Percentiles rank a stretch among this genome's conserved stretches.
These are phyloP conservation scores for Tipula vernalis DNA, from an alignment of 2,888 invertebrate genomes.

Conservation along the genomic window DNA sequence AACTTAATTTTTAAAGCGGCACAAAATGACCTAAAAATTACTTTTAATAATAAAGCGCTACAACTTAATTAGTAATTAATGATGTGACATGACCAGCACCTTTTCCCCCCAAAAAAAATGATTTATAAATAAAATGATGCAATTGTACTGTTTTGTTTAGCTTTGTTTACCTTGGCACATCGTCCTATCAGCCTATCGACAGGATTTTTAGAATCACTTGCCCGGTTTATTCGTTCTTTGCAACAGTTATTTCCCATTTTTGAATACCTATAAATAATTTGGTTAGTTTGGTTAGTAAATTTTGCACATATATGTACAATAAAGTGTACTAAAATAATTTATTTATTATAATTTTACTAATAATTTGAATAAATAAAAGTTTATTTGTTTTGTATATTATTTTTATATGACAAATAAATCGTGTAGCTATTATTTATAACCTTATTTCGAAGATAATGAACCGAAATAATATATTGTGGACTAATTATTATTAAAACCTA, in stretches of 20 bases:
- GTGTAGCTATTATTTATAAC: not conserved
- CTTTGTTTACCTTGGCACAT: constrained; percentile 17
- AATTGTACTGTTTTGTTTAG: not conserved
- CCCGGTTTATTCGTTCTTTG: constrained; percentile 16
- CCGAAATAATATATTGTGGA: not conserved
- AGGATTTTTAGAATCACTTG: constrained; percentile 17
- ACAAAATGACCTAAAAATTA: too few species aligned
- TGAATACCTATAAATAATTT: constrained; percentile 13
- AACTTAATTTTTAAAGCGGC: not conserved
- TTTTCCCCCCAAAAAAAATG: not conserved
- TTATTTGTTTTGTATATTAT: not conserved
- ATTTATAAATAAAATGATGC: not conserved
- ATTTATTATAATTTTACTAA: constrained; percentile 10
- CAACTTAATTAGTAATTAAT: not conserved
- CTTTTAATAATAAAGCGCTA: too few species aligned
- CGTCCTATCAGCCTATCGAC: constrained; percentile 19
- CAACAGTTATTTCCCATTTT: constrained; percentile 19
- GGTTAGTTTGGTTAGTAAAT: not conserved
- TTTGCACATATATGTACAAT: not conserved
- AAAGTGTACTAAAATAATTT: constrained; percentile 10
- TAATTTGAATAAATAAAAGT: constrained; percentile 10
- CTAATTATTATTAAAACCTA: not conserved
- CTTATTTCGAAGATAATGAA: not conserved
- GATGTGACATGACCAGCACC: not conserved
- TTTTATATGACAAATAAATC: not conserved